phyloP scores from a whole-genome alignment of 92 coral and sea anemone genomes.

The Epizoanthus rinbou region DNA sequence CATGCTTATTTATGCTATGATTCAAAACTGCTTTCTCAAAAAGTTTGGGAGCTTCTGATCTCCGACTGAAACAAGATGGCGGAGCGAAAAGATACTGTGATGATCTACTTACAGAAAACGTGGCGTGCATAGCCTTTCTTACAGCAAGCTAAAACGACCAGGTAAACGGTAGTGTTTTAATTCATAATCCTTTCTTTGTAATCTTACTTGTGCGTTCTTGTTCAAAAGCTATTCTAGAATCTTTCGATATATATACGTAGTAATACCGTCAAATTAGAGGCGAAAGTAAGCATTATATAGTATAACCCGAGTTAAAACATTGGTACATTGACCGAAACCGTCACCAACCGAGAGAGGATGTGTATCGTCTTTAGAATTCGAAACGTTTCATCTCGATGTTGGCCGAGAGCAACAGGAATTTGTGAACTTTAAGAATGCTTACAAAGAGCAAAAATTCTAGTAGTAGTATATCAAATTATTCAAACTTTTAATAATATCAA shows the following conservation, averaged over 20 bases:
- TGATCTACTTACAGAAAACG: constrained; percentile 4
- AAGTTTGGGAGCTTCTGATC: background rate
- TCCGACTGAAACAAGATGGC: constrained; percentile 37
- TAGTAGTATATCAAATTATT: no score
- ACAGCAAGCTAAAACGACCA: background rate
- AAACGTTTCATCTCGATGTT: background rate
- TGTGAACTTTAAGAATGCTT: no score
- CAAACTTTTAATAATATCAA: no score
- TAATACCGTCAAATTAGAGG: no score
- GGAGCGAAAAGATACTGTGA: background rate
- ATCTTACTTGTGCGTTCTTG: background rate
- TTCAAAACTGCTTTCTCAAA: background rate
- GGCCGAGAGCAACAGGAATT: background rate
- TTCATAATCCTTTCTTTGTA: background rate
- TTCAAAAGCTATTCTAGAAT: no score
- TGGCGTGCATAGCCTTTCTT: constrained; percentile 27
- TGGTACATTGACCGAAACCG: no score
- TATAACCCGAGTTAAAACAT: no score
- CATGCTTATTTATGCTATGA: background rate
- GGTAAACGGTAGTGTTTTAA: background rate
- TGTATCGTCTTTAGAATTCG: background rate
- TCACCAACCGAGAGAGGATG: background rate
- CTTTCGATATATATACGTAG: no score
- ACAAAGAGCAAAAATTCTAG: no score
- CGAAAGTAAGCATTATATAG: no score